These are phyloP conservation scores for Chromobotia macracanthus DNA, from an alignment of 2,797 vertebrate species.

Conservation along the genomic window DNA sequence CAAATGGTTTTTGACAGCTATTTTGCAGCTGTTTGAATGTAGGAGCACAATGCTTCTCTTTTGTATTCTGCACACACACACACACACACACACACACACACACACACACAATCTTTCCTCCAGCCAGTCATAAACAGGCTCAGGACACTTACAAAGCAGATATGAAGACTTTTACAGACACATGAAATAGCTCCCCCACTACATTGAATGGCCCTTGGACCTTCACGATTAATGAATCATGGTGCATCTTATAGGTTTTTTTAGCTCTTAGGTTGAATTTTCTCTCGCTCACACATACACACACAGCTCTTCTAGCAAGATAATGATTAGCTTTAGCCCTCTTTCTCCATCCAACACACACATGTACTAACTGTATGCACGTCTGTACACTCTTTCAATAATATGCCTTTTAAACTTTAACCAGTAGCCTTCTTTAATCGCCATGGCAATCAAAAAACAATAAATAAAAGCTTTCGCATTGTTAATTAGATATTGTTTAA, in stretches of 20 bases:
- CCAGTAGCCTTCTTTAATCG: constrained; percentile 22
- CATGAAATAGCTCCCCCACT: background rate
- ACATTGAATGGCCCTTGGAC: constrained; percentile 15
- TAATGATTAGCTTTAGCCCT: constrained; percentile 38
- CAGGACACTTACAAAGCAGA: constrained; percentile 14
- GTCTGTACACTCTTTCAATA: constrained; percentile 20
- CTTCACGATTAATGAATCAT: constrained; percentile 44
- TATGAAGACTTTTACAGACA: background rate
- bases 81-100: constrained; percentile 3
- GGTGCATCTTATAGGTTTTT: constrained; percentile 37
- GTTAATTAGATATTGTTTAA: constrained; percentile 25
- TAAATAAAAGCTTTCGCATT: background rate
- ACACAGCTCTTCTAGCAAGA: constrained; percentile 50
- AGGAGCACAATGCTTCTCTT: constrained; percentile 47
- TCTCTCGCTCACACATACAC: constrained; percentile 23
- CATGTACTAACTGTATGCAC: constrained; percentile 8
- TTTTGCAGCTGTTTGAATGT: constrained; percentile 36
- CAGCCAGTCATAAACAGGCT: constrained; percentile 12
- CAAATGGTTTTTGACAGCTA: constrained; percentile 25
- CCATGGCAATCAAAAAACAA: constrained; percentile 27
- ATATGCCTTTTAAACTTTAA: constrained; percentile 28
- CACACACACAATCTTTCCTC: constrained; percentile 12
- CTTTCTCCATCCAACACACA: constrained; percentile 30
- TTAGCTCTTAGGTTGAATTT: constrained; percentile 11
- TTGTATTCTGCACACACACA: constrained; percentile 10